Base-by-base conservation (phyloP, 2,888 invertebrate genomes). In the Polylopha cassiicola region DNA sequence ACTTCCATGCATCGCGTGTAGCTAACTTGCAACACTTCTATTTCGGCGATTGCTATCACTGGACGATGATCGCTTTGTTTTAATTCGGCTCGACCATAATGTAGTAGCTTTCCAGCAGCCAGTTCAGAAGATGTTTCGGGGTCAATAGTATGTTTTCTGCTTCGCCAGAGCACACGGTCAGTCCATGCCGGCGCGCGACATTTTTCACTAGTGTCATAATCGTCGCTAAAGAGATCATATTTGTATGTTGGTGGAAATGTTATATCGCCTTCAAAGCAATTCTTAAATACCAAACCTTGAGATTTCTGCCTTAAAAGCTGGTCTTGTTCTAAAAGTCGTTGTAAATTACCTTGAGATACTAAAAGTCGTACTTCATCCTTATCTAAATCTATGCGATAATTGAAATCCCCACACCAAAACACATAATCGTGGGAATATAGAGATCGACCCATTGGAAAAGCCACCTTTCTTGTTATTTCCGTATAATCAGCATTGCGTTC, bases 341-440 rank as follows among this genome's bases (percentile, higher is more conserved):
- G 88, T 60, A 93, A 88, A 65, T 95, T 91, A 45, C 93, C 90
- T 48, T 90, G 88, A 39, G 90, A 89, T 1, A 98, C 89, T 46
- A 95, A 85, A 43, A 94, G 91, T 63, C 96, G 95, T 46, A 98
- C 92, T 67, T 97, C 95, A 3, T 98, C 98, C 65, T 95, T 96
- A 50, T 95, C 93, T 89, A 99, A 90, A 71, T 99, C 98, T 41
- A 99, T 92, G 39, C 99, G 90, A 69, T 99, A 99, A 74, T 99
- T 99, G 73, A 99, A 99, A 82, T 99, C 99, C 0, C 99, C 99
- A 73, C 98, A 97, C 99, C 99, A 99, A 77, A 99, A 98, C 1
- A 99, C 92, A 72, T 97, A 98, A 79, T 99, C 99, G 68, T 99
- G 99, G 1, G 97, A 95, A 71, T 95, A 94, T 3, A 99, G 81